phyloP scores from a whole-genome alignment of 2,113 vertebrate genomes.

The Serinus canaria region DNA sequence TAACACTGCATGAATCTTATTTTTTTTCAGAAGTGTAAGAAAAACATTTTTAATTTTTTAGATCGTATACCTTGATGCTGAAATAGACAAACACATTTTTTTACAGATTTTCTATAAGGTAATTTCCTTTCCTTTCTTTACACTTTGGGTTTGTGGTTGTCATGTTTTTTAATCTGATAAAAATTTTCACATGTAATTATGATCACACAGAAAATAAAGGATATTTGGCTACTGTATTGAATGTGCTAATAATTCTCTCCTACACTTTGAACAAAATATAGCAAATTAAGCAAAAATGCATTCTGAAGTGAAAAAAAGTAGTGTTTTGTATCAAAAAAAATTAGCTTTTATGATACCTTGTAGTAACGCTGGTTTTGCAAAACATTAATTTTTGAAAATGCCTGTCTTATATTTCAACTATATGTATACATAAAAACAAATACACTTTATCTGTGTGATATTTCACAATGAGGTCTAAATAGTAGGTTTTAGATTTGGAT shows the following conservation, averaged over 20 bases:
- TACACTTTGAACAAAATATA: background rate
- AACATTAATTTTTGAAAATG: background rate
- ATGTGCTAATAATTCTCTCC: background rate
- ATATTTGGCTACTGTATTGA: background rate
- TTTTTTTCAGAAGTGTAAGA: background rate
- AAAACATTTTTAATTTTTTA: background rate
- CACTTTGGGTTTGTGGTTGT: background rate
- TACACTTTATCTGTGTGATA: accelerated
- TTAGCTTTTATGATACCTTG: background rate
- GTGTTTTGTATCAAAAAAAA: background rate
- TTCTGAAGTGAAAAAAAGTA: background rate
- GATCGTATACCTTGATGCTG: accelerated
- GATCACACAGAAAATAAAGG: background rate
- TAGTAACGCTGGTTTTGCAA: background rate
- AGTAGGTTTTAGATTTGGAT: background rate
- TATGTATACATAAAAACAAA: background rate
- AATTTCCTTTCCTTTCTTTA: background rate
- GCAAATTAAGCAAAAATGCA: background rate
- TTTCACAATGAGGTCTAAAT: background rate
- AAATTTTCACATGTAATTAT: background rate
- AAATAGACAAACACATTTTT: background rate
- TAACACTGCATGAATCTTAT: background rate
- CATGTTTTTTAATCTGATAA: background rate
- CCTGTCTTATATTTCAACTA: background rate
- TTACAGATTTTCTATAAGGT: background rate